phyloP scores from a whole-genome alignment of 2,888 invertebrate species.

The Vanessa cardui region DNA sequence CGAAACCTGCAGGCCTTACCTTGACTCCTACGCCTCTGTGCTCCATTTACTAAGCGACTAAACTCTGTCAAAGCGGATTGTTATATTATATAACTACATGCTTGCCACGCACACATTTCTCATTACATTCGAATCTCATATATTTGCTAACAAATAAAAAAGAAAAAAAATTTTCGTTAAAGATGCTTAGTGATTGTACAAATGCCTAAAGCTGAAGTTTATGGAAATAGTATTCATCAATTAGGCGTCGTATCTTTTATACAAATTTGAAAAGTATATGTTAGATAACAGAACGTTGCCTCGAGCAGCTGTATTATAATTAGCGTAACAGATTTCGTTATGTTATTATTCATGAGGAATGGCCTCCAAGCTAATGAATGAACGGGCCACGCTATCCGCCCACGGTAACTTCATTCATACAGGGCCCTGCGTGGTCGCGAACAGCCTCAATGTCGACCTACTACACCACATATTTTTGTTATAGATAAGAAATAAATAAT shows the following conservation, averaged over 20 bases:
- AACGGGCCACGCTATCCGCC: conserved; percentile 64
- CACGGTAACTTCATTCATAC: conserved; percentile 78
- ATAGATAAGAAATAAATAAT: conserved; percentile 13
- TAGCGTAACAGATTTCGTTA: conserved; percentile 70
- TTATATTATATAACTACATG: conserved; percentile 14
- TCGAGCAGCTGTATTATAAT: conserved; percentile 49
- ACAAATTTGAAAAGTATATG: conserved; percentile 22
- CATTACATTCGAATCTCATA: neutral
- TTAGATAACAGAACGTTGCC: conserved; percentile 35
- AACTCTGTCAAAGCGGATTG: conserved; percentile 28
- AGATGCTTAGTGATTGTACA: neutral
- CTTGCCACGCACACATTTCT: conserved; percentile 1
- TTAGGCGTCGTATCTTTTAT: conserved; percentile 2
- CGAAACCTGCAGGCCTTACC: conserved; percentile 79
- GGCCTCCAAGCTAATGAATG: conserved; percentile 79
- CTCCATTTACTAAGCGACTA: conserved; percentile 66
- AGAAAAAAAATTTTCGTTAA: neutral
- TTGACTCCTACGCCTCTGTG: conserved; percentile 77
- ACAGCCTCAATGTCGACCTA: conserved; percentile 63
- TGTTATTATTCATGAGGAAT: conserved; percentile 78
- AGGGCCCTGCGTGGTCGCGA: conserved; percentile 69
- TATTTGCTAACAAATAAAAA: no score
- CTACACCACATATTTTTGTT: conserved; percentile 40
- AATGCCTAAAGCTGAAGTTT: neutral
- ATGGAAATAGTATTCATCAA: conserved; percentile 11